Base-by-base conservation (phyloP, 2,888 invertebrate genomes). In the Chymomyza procnemis region DNA sequence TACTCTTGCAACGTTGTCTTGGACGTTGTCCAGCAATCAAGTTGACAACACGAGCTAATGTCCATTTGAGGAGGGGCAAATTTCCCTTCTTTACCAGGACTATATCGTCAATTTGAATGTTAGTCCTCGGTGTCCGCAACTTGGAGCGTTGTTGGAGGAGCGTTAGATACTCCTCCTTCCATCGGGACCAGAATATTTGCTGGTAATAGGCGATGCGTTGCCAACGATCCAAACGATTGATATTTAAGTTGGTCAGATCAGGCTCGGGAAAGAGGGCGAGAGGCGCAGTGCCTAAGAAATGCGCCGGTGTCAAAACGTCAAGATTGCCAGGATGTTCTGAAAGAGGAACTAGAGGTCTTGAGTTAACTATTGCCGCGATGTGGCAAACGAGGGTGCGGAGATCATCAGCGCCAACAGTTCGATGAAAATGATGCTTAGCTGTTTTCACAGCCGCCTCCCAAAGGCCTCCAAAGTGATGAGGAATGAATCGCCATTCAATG, bases 381-480 rank as follows among this genome's bases (percentile, higher is more conserved):
- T 48, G 48, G n/a, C 48, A 48, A 48, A 48, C 48, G 16, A 48
- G 48, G n/a, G 48, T 18, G 18, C 48, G 48, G 1, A 48, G n/a
- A 2, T 48, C 48, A 14, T 48, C 48, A n/a, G n/a, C n/a, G n/a
- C n/a, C n/a, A n/a, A 47, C 2, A n/a, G 14, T n/a, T 47, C n/a
- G n/a, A n/a, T n/a, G 16, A 18, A 48, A 14, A 4, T 5, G 48
- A 18, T 48, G n/a, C 1, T 6, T 47, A 3, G 47, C 47, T 3
- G 48, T 48, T 14, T 48, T 48, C 3, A 56, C 14, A 6, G 57
- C 41, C 3, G 57, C 57, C 18, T 64, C 57, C 57, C 56, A 64
- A 8, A 64, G 22, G 3, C 57, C 64, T 5, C 64, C 61, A 14
- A 64, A 64, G 12, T 64, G 69, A 34, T 14, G 69, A 66, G 69